Evolutionary conservation across 2,797 vertebrate genomes (phyloP).

Genomic region (Lagodon rhomboides): DNA sequence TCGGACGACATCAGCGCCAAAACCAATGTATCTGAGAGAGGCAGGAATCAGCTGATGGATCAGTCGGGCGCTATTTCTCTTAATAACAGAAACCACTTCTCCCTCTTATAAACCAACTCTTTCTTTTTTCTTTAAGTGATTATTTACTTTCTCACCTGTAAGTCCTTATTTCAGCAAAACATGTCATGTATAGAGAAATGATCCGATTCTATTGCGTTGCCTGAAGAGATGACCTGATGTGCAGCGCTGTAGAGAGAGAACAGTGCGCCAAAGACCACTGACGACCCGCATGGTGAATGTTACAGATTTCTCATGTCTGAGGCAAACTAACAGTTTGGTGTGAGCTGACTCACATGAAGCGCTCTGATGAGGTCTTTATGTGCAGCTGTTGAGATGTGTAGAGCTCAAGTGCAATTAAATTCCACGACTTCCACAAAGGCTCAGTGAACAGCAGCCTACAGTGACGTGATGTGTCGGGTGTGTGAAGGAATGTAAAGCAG

Average conservation of each 20-base stretch:
- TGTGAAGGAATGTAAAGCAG: conserved; percentile 1
- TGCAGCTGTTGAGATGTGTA: conserved; percentile 31
- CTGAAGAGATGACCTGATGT: conserved; percentile 24
- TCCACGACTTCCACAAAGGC: conserved; percentile 30
- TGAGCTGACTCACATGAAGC: conserved; percentile 26
- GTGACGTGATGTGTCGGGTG: conserved; percentile 5
- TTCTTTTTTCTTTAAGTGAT: background rate
- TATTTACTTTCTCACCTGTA: conserved; percentile 8
- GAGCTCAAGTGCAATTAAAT: conserved; percentile 62
- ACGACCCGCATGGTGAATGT: conserved; percentile 13
- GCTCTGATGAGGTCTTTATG: conserved; percentile 19
- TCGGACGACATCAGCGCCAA: too few relatives aligned
- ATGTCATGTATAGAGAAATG: background rate
- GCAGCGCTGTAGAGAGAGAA: conserved; percentile 1
- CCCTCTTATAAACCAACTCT: background rate
- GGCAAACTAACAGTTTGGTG: background rate
- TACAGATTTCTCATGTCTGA: conserved; percentile 18
- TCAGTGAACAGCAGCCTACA: conserved; percentile 2
- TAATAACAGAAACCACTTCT: background rate
- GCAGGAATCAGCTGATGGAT: too few relatives aligned
- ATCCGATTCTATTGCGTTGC: conserved; percentile 4
- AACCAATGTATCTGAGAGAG: too few relatives aligned
- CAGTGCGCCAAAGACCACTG: conserved; percentile 49
- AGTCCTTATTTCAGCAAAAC: conserved; percentile 2
- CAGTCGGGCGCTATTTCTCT: background rate